Percentiles rank a stretch among this genome's conserved stretches.
phyloP scores from a whole-genome alignment of 2,888 invertebrate species.

The Marronus borbonicus region DNA sequence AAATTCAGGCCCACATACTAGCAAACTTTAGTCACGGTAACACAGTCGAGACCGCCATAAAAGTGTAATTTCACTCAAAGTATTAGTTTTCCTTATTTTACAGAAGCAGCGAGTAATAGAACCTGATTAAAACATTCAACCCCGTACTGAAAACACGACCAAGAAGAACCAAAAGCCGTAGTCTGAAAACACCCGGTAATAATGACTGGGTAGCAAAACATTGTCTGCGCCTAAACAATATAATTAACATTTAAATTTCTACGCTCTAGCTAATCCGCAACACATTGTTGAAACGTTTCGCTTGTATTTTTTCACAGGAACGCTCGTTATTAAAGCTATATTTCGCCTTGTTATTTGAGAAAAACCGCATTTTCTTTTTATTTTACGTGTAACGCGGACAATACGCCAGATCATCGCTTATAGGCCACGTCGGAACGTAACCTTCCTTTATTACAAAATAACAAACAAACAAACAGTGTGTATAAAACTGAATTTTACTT shows the following conservation, averaged over 20 bases:
- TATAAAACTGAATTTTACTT: no score
- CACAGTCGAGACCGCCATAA: not conserved
- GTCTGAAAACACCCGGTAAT: not conserved
- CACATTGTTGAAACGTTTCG: not conserved
- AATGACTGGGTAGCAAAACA: not conserved
- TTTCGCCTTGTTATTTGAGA: no score
- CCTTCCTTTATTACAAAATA: no score
- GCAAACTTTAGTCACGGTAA: no score
- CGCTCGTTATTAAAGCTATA: not conserved
- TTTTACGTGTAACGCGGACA: no score
- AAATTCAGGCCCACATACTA: no score
- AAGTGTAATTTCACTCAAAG: not conserved
- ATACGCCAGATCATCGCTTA: no score
- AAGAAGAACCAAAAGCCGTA: not conserved
- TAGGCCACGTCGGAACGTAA: no score
- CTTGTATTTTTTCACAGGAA: not conserved
- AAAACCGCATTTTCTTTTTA: no score
- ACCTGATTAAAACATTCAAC: slow-evolving; percentile 36
- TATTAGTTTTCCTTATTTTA: slow-evolving; percentile 2
- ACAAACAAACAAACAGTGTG: no score
- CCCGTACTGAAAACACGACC: slow-evolving; percentile 16
- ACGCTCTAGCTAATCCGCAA: slow-evolving; percentile 27
- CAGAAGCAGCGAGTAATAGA: slow-evolving; percentile 8
- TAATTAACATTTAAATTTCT: slow-evolving; percentile 44
- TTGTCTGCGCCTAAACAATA: slow-evolving; percentile 26